These are phyloP conservation scores for Arenicola marina DNA, from an alignment of 2,888 invertebrate species.

Conservation along the genomic window DNA sequence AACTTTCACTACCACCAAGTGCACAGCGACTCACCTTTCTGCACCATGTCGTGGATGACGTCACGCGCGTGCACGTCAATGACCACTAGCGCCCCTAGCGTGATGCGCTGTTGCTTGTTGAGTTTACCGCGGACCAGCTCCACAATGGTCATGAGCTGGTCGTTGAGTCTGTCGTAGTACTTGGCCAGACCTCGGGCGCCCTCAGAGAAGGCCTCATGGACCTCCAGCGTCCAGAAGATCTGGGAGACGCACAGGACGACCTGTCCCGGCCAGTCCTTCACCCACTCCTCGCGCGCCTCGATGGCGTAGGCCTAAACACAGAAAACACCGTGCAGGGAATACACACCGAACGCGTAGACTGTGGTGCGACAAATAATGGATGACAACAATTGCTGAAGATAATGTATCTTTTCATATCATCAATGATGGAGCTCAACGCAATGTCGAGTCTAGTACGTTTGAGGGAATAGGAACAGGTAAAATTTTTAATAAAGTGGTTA, in stretches of 20 bases:
- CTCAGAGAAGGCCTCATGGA: slow-evolving; percentile 73
- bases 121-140: slow-evolving; percentile 76
- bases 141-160: slow-evolving; percentile 76
- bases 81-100: slow-evolving; percentile 86
- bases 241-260: slow-evolving; percentile 78
- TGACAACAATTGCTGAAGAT: too few relatives aligned
- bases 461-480: too few relatives aligned
- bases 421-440: too few relatives aligned
- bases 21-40: slow-evolving; percentile 59
- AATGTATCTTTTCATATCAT: too few relatives aligned
- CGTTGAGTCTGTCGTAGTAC: slow-evolving; percentile 67
- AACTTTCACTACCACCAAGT: too few relatives aligned
- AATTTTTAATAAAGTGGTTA: too few relatives aligned
- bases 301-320: slow-evolving; percentile 55
- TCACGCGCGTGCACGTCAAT: slow-evolving; percentile 93
- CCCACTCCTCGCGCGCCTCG: slow-evolving; percentile 73
- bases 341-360: too few relatives aligned
- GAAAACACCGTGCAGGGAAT: too few relatives aligned
- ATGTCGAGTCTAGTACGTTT: too few relatives aligned
- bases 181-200: slow-evolving; percentile 66
- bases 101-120: slow-evolving; percentile 83
- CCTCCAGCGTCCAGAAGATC: slow-evolving; percentile 82
- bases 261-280: slow-evolving; percentile 91
- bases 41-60: slow-evolving; percentile 70
- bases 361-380: too few relatives aligned